Percentiles rank a stretch among this genome's conserved stretches.
phyloP scores from a whole-genome alignment of 2,113 vertebrate genomes.

The Rana temporaria region DNA sequence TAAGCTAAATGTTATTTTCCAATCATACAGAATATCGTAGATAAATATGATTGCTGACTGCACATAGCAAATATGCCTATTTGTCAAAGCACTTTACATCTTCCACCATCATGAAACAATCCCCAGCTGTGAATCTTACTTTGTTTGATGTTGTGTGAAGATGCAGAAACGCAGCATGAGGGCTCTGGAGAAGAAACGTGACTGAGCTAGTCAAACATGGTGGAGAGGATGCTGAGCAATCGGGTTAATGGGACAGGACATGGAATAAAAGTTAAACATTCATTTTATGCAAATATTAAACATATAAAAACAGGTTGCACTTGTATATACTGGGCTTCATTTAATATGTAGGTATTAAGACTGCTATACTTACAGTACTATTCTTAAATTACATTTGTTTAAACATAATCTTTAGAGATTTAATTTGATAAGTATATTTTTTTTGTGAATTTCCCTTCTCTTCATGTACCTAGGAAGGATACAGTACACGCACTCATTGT shows the following conservation, averaged over 20 bases:
- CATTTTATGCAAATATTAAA: slow-evolving; percentile 37
- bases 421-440: too few relatives aligned
- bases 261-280: slow-evolving; percentile 29
- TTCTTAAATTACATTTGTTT: not conserved
- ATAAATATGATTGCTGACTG: slow-evolving; percentile 38
- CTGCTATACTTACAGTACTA: not conserved
- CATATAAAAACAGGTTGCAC: slow-evolving; percentile 3
- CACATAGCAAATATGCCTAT: slow-evolving; percentile 46
- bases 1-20: slow-evolving; percentile 21
- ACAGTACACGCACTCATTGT: too few relatives aligned
- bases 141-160: slow-evolving; percentile 57
- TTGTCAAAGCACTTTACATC: slow-evolving; percentile 52
- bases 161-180: slow-evolving; percentile 41
- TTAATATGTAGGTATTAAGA: not conserved
- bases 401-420: too few relatives aligned
- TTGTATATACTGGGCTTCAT: slow-evolving; percentile 1
- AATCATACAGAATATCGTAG: slow-evolving; percentile 18
- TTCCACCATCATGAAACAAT: slow-evolving; percentile 43
- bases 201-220: slow-evolving; percentile 45
- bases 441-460: too few relatives aligned
- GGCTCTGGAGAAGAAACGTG: slow-evolving; percentile 42
- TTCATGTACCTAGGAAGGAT: too few relatives aligned
- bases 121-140: slow-evolving; percentile 53
- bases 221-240: slow-evolving; percentile 21
- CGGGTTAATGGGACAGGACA: slow-evolving; percentile 46